Base-by-base conservation (phyloP, 2,113 vertebrate genomes). In the Phodopus roborovskii region DNA sequence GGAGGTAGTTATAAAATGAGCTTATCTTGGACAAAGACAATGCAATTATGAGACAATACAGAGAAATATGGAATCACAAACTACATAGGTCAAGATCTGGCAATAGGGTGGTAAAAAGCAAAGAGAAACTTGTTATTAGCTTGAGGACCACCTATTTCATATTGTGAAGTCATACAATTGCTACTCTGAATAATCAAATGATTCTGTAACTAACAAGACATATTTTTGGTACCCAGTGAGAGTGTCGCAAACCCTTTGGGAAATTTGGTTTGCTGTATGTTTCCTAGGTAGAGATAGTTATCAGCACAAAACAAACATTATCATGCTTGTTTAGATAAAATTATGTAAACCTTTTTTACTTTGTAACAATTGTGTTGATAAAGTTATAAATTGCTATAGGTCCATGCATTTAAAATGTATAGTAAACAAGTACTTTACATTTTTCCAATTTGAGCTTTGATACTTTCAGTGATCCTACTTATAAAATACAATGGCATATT, bases 111-210 rank as follows among this genome's bases (percentile, higher is more conserved):
- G 7, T 42, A 28, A 68, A 71, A 5, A 19, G 3, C 3, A 75
- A 74, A 81, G 56, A 48, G 0, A 64, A 88, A 77, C 39, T 48
- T 79, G 3, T 36, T 87, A 48, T 19, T 68, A 53, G 17, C 75
- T 84, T 71, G 7, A 10, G 71, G 28, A 94, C 20, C 79, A 88
- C 74, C 45, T 62, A 86, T 92, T 97, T 91, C 12, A 45, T 36
- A 36, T 58, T 24, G 77, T 58, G 53, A 13, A 60, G 13, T 5
- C 24, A 82, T 84, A 66, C 5, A 71, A 45, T 30, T 48, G 1
- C 5, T 50, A 8, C 24, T 83, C 2, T 89, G 33, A 92, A 92
- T 12, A 64, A 30, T 71, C 86, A 15, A 48, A 91, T 50, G 62
- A 48, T 30, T 17, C 12, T 42, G 81, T 33, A 1, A 50, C 71